Percentiles rank a stretch among this genome's conserved stretches.
Evolutionary conservation across 1,140 invertebrate genomes (phyloP).

Genomic region (Pemphigus obesinymphae): DNA sequence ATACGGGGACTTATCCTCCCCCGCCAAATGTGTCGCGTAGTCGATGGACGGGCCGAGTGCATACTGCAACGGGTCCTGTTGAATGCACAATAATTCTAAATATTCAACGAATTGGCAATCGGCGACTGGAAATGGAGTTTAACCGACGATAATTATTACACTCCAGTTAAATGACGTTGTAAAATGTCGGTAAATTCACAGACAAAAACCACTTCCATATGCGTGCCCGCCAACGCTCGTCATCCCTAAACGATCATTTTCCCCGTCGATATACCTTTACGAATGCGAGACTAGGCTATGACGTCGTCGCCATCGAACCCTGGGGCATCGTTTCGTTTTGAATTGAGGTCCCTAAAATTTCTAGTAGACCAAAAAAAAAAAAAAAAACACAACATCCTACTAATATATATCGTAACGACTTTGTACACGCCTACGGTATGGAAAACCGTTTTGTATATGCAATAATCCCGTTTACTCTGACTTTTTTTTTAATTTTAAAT

Average conservation of each 20-base stretch:
- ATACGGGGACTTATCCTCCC: neutral
- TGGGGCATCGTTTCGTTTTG: too few species aligned
- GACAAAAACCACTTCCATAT: neutral
- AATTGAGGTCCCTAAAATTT: too few species aligned
- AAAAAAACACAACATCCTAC: too few species aligned
- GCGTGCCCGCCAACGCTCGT: neutral
- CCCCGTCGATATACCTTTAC: neutral
- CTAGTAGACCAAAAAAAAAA: too few species aligned
- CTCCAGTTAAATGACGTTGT: neutral
- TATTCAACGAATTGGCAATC: neutral
- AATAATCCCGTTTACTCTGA: too few species aligned
- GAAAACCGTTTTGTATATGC: too few species aligned
- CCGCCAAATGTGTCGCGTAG: neutral
- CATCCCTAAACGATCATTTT: neutral
- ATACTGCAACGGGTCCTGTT: neutral
- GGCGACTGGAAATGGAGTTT: neutral
- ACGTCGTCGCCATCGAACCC: too few species aligned
- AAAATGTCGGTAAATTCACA: neutral
- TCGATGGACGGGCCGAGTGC: neutral
- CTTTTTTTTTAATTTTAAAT: too few species aligned
- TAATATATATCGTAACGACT: too few species aligned
- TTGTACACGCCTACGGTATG: too few species aligned
- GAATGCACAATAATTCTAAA: conserved; percentile 5
- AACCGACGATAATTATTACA: neutral
- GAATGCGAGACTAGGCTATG: too few species aligned